Conservation (phyloP, 2,888 invertebrate species). For the Drosophila cognata region DNA sequence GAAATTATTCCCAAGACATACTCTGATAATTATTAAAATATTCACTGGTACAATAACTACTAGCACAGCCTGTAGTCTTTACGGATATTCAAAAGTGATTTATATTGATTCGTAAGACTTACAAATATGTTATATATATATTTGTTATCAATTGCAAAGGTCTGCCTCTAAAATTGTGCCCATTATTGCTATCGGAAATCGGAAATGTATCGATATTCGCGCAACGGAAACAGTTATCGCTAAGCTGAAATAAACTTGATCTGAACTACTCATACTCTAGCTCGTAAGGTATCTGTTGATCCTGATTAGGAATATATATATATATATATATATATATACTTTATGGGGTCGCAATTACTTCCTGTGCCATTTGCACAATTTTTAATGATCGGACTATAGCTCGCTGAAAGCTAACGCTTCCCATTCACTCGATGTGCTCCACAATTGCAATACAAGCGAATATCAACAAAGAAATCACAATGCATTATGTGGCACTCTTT, state of each 20-base stretch:
- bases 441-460: not conserved
- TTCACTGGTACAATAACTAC: not conserved
- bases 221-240: too few relatives aligned
- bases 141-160: not conserved
- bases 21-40: not conserved
- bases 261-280: not conserved
- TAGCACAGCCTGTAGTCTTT: not conserved
- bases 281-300: not conserved
- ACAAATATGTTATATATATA: not conserved
- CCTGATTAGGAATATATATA: not conserved
- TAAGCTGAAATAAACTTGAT: not conserved
- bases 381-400: not conserved
- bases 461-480: slow-evolving; percentile 9
- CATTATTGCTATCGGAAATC: not conserved
- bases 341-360: not conserved
- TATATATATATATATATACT: not conserved
- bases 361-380: not conserved
- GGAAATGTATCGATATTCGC: not conserved
- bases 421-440: not conserved
- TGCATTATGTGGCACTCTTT: not conserved
- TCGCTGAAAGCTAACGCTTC: not conserved
- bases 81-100: not conserved
- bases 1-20: not conserved
- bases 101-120: not conserved
- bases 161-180: not conserved